Evolutionary conservation across 2,797 vertebrate species (phyloP).

Genomic region (Trematomus bernacchii): DNA sequence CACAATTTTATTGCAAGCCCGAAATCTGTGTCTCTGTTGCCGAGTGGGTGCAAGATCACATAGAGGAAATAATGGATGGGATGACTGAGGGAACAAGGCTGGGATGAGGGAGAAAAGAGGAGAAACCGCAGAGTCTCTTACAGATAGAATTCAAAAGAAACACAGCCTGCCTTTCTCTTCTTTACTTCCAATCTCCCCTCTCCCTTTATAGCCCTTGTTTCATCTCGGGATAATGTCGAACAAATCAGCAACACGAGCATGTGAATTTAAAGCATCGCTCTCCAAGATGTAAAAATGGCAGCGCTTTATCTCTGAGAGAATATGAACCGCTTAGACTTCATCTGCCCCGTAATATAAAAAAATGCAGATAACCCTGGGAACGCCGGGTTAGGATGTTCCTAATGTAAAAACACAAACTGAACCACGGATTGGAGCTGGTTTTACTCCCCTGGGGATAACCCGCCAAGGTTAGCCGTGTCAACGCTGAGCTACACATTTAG

Average conservation of each 20-base stretch:
- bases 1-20: constrained; percentile 79
- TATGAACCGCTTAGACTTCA: constrained; percentile 41
- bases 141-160: constrained; percentile 80
- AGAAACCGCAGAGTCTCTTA: constrained; percentile 71
- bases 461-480: constrained; percentile 46
- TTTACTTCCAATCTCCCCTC: constrained; percentile 61
- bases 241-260: constrained; percentile 73
- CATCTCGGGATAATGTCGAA: constrained; percentile 79
- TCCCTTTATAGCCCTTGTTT: constrained; percentile 64
- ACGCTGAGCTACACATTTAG: constrained; percentile 28
- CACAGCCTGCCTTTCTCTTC: constrained; percentile 57
- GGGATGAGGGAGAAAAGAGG: constrained; percentile 46
- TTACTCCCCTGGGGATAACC: constrained; percentile 32
- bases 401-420: constrained; percentile 19
- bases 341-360: constrained; percentile 23
- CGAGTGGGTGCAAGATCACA: constrained; percentile 72
- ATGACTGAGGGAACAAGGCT: constrained; percentile 63
- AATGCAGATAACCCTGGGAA: constrained; percentile 45
- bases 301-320: constrained; percentile 52
- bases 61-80: constrained; percentile 65
- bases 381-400: constrained; percentile 10
- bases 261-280: constrained; percentile 67
- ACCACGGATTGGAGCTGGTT: constrained; percentile 27
- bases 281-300: constrained; percentile 35
- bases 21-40: constrained; percentile 62